Base-by-base conservation (phyloP, 2,797 vertebrate genomes). In the Nyctibius grandis region DNA sequence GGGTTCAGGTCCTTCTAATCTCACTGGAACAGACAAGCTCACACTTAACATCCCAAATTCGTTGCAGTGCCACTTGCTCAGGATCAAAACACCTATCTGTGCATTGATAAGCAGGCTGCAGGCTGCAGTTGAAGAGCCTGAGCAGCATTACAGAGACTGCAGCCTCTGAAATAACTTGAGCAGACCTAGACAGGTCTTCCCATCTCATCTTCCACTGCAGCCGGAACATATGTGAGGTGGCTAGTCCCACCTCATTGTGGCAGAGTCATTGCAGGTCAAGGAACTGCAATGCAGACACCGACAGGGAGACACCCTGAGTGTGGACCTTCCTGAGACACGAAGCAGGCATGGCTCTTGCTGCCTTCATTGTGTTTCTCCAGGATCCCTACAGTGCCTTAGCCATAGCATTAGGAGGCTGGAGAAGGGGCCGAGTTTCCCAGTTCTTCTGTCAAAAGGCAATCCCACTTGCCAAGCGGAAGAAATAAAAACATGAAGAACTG, bases 281-380 rank as follows among this genome's bases (percentile, higher is more conserved):
- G 21, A 85, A 13, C 18, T 50, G 40, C 59, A 84, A 15, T 29
- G 50, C 31, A 73, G 74, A 26, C 31, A 36, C 19, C 0, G 0
- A 6, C 19, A 50, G 14, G 29, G 28, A 68, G 23, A 38, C 8
- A 25, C 6, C 7, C 5, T 16, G 38, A 31, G 10, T 1, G 1
- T 19, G 15, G 22, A 45, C 38, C 44, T 69, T 77, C 20, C 47
- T 17, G 9, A 74, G 44, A 56, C 6, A 34, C 60, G 26, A 44
- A 67, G 61, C 28, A 50, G 64, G 18, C 4, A 1, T 4, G 3
- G 38, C 23, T 53, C 11, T 21, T 69, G 9, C 40, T 81, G 28
- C 31, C 40, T 76, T 64, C 50, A 15, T 31, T 0, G 0, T 1
- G 0, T 72, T 72, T 78, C n/a, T 75, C 33, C 18, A 15, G 5